phyloP scores from a whole-genome alignment of 2,888 invertebrate species.

The Sisyra nigra region DNA sequence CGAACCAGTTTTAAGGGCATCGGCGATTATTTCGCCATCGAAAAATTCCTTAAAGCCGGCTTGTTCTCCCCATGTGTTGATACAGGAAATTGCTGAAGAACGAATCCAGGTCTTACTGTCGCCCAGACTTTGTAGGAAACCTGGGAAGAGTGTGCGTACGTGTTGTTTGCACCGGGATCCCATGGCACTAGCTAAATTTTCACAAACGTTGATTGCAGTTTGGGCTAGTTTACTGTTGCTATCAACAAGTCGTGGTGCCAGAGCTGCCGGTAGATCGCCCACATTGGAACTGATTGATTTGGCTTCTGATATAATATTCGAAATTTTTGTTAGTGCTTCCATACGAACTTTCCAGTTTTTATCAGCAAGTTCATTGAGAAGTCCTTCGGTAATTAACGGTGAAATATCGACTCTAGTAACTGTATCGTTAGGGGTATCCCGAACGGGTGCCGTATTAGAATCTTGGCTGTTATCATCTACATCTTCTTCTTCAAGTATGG shows the following conservation, averaged over 20 bases:
- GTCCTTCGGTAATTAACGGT: constrained; percentile 60
- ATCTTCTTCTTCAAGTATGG: constrained; percentile 28
- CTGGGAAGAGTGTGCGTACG: constrained; percentile 67
- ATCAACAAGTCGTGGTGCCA: constrained; percentile 65
- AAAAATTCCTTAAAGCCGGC: constrained; percentile 68
- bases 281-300: constrained; percentile 69
- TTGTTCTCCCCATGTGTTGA: constrained; percentile 72
- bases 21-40: constrained; percentile 78
- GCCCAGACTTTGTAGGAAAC: constrained; percentile 63
- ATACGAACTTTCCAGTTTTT: constrained; percentile 88
- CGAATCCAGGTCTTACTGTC: constrained; percentile 68
- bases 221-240: constrained; percentile 87
- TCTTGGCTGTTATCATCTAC: constrained; percentile 16
- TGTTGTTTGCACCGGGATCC: constrained; percentile 67
- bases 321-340: constrained; percentile 58
- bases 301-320: constrained; percentile 52
- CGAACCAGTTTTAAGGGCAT: constrained; percentile 72
- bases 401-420: constrained; percentile 69
- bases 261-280: constrained; percentile 67
- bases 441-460: constrained; percentile 30
- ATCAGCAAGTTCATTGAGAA: constrained; percentile 67
- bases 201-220: constrained; percentile 67
- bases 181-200: constrained; percentile 65
- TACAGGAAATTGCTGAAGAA: constrained; percentile 61
- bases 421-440: constrained; percentile 45